Conservation (phyloP, 2,888 invertebrate genomes). For the Clepsis dumicolana region DNA sequence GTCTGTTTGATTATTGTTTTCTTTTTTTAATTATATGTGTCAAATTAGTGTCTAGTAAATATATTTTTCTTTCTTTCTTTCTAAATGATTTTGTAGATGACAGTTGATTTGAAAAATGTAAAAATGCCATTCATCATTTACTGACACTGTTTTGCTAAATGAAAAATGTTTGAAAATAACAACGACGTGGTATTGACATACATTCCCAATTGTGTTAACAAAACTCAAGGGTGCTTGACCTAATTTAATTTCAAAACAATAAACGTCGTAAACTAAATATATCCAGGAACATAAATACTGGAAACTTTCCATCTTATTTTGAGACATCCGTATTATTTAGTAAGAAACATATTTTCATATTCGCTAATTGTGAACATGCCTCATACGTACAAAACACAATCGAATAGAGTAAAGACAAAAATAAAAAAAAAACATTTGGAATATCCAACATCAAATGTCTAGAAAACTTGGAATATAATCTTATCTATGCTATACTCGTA, state of each 20-base stretch:
- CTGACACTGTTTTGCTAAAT: background rate
- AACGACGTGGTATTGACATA: constrained; percentile 2
- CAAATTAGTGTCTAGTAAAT: too few species aligned
- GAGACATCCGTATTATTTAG: background rate
- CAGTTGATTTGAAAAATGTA: too few species aligned
- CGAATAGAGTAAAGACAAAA: background rate
- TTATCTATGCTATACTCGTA: constrained; percentile 4
- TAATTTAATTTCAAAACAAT: constrained; percentile 6
- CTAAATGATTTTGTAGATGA: too few species aligned
- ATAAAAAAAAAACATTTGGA: background rate
- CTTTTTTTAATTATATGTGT: too few species aligned
- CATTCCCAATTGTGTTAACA: background rate
- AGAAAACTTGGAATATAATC: background rate
- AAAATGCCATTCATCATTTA: too few species aligned
- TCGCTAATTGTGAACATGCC: too few species aligned
- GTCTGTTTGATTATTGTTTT: too few species aligned
- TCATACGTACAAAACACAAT: too few species aligned
- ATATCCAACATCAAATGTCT: background rate
- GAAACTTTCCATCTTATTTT: background rate
- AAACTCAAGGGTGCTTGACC: constrained; percentile 15
- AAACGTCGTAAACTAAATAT: constrained; percentile 6
- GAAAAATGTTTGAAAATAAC: background rate
- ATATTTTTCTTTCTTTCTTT: too few species aligned
- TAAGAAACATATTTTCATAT: background rate
- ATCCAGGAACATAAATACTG: background rate